These are phyloP conservation scores for Xyrauchen texanus DNA, from an alignment of 2,113 vertebrate genomes.

Conservation along the genomic window DNA sequence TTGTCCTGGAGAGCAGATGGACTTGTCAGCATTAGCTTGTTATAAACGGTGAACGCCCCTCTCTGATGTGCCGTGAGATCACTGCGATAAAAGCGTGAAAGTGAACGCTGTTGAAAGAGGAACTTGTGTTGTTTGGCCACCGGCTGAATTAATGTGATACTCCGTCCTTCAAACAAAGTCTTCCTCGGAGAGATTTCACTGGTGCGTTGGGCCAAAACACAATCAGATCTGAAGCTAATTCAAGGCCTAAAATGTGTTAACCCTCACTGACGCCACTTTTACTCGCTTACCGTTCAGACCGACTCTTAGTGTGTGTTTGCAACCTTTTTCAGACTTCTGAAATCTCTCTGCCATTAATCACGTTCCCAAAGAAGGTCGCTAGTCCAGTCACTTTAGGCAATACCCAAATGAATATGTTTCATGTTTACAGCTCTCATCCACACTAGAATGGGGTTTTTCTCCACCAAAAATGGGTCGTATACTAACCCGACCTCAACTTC, in stretches of 20 bases:
- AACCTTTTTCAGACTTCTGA: no score
- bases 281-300: not conserved
- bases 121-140: constrained; percentile 33
- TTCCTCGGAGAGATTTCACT: constrained; percentile 18
- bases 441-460: no score
- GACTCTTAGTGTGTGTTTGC: no score
- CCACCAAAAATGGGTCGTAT: no score
- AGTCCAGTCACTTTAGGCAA: no score
- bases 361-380: no score
- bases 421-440: no score
- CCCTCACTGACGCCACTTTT: not conserved
- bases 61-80: constrained; percentile 41
- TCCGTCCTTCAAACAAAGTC: constrained; percentile 19
- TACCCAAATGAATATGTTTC: no score
- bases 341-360: no score
- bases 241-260: not conserved
- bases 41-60: constrained; percentile 39
- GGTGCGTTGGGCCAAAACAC: not conserved
- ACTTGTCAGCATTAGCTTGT: constrained; percentile 48
- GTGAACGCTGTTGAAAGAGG: constrained; percentile 46
- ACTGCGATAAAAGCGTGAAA: constrained; percentile 10
- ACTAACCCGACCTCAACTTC: no score
- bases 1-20: constrained; percentile 29
- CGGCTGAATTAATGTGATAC: constrained; percentile 14
- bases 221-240: not conserved